Evolutionary conservation across 1,140 invertebrate species (phyloP).

Genomic region (Neomicropteryx cornuta): DNA sequence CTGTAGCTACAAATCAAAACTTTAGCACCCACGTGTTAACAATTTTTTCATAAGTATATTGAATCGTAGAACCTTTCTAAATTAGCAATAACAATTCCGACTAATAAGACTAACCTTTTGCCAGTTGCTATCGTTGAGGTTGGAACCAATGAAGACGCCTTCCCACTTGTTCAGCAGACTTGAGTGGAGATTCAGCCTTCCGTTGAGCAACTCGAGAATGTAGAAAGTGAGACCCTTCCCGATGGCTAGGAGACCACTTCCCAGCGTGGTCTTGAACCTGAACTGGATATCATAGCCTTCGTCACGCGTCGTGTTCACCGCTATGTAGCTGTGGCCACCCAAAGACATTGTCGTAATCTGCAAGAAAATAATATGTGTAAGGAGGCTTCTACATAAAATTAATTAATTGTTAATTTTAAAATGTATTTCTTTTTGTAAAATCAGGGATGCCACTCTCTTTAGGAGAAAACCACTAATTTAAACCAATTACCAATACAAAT

Average conservation of each 20-base stretch:
- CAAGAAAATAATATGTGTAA: constrained; percentile 9
- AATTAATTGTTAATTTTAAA: no score
- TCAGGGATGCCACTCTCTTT: no score
- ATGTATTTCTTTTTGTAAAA: constrained; percentile 13
- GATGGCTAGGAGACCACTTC: constrained; percentile 74
- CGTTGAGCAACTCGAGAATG: constrained; percentile 68
- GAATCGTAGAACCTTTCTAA: no score
- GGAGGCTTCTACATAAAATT: no score
- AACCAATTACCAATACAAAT: no score
- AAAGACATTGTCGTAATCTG: constrained; percentile 79
- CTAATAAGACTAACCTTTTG: constrained; percentile 53
- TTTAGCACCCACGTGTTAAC: no score
- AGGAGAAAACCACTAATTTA: no score
- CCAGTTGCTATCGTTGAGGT: constrained; percentile 77
- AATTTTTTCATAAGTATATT: no score
- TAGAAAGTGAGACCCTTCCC: constrained; percentile 74
- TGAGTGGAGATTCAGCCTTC: constrained; percentile 74
- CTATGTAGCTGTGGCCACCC: constrained; percentile 61
- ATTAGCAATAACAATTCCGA: no score
- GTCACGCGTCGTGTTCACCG: constrained; percentile 66
- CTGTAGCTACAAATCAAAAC: no score
- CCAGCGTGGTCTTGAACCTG: constrained; percentile 81
- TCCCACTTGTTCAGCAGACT: constrained; percentile 81
- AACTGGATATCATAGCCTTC: constrained; percentile 83
- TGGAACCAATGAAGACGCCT: constrained; percentile 73